Conservation (phyloP, 2,113 vertebrate species). For the Eulacestoma nigropectus region DNA sequence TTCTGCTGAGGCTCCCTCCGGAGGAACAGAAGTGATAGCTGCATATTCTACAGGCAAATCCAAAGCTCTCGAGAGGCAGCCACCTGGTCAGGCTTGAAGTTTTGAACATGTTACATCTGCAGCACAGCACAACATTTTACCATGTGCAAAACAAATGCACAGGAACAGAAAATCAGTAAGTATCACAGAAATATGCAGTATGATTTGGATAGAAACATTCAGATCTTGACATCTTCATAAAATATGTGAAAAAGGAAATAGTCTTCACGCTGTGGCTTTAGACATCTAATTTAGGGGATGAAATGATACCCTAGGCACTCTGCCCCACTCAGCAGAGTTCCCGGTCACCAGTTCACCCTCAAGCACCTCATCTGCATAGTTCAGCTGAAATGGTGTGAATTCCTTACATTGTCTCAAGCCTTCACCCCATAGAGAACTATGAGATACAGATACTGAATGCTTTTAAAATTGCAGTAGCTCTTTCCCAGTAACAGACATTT, state of each 20-base stretch:
- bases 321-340: neutral
- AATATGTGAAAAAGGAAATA: neutral
- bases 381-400: conserved; percentile 33
- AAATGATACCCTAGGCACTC: neutral
- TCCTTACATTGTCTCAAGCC: neutral
- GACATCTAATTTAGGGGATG: neutral
- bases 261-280: neutral
- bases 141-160: conserved; percentile 18
- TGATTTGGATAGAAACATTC: neutral
- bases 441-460: neutral
- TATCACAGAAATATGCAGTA: neutral
- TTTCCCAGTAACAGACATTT: neutral
- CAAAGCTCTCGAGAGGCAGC: neutral
- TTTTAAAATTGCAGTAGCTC: neutral
- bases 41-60: neutral
- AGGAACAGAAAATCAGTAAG: conserved; percentile 2
- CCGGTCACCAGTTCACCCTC: conserved; percentile 1
- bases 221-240: neutral
- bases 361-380: conserved; percentile 39
- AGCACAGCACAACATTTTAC: neutral
- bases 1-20: neutral
- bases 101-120: neutral
- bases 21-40: neutral
- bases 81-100: neutral
- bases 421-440: neutral